A percentile compares a stretch with the other conserved stretches of the same genome.
These are phyloP conservation scores for Heliconius charithonia DNA, from an alignment of 2,888 invertebrate genomes.

Conservation along the genomic window DNA sequence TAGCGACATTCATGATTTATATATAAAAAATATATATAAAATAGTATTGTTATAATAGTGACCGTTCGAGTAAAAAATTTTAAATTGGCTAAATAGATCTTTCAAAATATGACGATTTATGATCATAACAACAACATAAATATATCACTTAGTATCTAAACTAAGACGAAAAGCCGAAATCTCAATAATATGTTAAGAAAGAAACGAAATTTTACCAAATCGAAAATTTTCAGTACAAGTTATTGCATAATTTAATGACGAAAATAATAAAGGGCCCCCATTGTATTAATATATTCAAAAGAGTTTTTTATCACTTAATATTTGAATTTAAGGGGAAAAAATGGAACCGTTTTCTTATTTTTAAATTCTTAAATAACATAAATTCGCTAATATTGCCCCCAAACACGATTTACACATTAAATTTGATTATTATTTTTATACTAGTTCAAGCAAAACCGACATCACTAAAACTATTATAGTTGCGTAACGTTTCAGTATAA, in stretches of 20 bases:
- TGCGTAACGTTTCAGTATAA: constrained; percentile 16
- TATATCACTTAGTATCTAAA: not conserved
- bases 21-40: no score
- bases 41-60: no score
- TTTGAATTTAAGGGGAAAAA: not conserved
- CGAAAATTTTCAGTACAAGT: no score
- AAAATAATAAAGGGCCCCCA: no score
- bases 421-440: not conserved
- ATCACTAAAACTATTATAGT: not conserved
- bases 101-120: no score
- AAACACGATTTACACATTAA: not conserved
- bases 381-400: constrained; percentile 1
- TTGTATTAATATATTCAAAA: no score
- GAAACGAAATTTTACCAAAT: no score
- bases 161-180: not conserved
- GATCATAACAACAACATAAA: not conserved
- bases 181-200: not conserved
- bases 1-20: no score
- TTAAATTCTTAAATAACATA: not conserved
- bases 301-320: not conserved
- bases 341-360: not conserved
- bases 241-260: no score
- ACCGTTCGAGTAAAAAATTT: no score
- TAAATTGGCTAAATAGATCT: no score
- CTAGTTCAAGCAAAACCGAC: not conserved